A percentile compares a stretch with the other conserved stretches of the same genome.
Evolutionary conservation across 2,797 vertebrate species (phyloP).

Genomic region (Neosilurus mollespiculum): DNA sequence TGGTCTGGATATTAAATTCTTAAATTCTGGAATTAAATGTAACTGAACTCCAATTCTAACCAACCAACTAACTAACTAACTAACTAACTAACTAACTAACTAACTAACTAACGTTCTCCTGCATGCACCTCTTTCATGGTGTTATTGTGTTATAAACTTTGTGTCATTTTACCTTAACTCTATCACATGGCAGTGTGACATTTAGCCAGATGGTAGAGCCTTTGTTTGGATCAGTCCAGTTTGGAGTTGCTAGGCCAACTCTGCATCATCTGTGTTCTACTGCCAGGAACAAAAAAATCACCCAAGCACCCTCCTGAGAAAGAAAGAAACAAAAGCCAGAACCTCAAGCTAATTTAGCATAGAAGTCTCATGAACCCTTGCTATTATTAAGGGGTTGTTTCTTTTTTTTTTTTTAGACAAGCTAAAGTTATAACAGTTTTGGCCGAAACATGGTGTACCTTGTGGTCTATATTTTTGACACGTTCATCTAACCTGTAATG

Average conservation of each 20-base stretch:
- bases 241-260: slow-evolving; percentile 38
- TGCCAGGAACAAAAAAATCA: slow-evolving; percentile 25
- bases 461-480: slow-evolving; percentile 38
- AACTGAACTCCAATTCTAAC: background rate
- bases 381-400: too few relatives aligned
- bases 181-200: slow-evolving; percentile 34
- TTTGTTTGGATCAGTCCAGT: slow-evolving; percentile 27
- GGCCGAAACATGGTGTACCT: slow-evolving; percentile 25
- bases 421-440: slow-evolving; percentile 12
- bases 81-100: too few relatives aligned
- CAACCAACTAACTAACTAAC: too few relatives aligned
- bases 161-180: slow-evolving; percentile 26
- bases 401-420: background rate
- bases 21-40: background rate
- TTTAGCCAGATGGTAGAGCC: slow-evolving; percentile 34
- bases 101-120: background rate
- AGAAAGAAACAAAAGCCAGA: slow-evolving; percentile 3
- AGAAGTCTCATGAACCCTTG: background rate
- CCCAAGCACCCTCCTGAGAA: slow-evolving; percentile 30
- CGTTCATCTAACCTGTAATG: background rate
- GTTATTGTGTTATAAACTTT: background rate
- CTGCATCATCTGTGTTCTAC: slow-evolving; percentile 1
- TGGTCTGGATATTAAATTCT: background rate
- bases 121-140: background rate
- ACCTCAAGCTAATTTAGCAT: slow-evolving; percentile 14